phyloP scores from a whole-genome alignment of 2,797 vertebrate genomes.

The Phyllotis vaccarum region DNA sequence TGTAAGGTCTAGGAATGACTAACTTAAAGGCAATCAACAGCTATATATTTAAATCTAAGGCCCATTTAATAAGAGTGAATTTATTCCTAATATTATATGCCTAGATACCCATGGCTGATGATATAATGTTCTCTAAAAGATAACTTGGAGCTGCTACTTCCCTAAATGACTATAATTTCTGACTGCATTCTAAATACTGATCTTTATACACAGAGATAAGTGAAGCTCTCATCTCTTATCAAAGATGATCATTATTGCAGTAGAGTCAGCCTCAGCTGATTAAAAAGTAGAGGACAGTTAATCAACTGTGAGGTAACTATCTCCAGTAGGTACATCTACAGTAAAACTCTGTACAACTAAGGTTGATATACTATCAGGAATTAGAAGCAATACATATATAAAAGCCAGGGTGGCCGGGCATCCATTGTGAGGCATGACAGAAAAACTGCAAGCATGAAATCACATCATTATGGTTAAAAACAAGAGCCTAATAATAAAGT shows the following conservation, averaged over 20 bases:
- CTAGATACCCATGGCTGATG: not conserved
- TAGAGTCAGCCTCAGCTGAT: not conserved
- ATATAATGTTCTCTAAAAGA: not conserved
- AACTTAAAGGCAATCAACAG: not conserved
- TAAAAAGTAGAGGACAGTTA: not conserved
- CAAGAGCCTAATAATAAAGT: not conserved
- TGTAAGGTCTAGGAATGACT: not conserved
- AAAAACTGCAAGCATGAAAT: not conserved
- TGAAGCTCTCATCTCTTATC: not conserved
- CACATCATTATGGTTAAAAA: not conserved
- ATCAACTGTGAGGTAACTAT: not conserved
- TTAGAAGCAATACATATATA: not conserved
- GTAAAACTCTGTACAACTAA: not conserved
- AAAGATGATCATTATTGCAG: not conserved
- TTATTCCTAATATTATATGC: not conserved
- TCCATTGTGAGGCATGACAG: not conserved
- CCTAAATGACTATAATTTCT: not conserved
- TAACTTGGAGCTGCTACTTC: not conserved
- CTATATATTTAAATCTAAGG: not conserved
- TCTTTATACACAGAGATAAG: not conserved
- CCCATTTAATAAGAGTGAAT: not conserved
- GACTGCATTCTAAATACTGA: not conserved
- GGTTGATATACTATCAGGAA: not conserved
- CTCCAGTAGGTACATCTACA: too few species aligned
- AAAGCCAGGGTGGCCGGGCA: not conserved